Evolutionary conservation across 23 tunicate species (phyloP), one percentile per base, ranked within the genome.

Genomic region (Trididemnum nubilum): DNA sequence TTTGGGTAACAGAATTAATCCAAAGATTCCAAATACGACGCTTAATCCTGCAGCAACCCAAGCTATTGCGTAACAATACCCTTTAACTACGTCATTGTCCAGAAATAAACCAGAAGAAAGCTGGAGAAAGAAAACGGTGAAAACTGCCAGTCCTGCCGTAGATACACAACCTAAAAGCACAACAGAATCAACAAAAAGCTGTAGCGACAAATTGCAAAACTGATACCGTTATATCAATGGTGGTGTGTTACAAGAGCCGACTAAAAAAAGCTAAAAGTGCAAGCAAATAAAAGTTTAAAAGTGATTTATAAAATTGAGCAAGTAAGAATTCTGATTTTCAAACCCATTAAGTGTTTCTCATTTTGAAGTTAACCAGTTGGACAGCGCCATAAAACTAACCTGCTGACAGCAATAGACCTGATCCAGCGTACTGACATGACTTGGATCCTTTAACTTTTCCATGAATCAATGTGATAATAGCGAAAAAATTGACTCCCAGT

Each of bases 1-100:
- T n/a, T n/a, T n/a, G n/a, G n/a, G n/a, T n/a, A n/a, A n/a, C n/a
- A n/a, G n/a, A n/a, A n/a, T n/a, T n/a, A n/a, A n/a, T n/a, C n/a
- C n/a, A 44, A 44, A 7, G 54, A 9, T 7, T 7, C 54, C 54
- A 15, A 44, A 44, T 15, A 44, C 54, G 15, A 9, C 9, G 15
- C 29, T 12, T 15, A 61, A 12, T 61, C 67, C 67, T 22, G 67
- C 27, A 15, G 29, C 21, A 25, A 25, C 67, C 67, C 67, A 61
- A 5, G 25, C 26, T 61, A 61, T 61, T 15, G 67, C 67, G 67
- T 61, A 61, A 25, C 67, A 61, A 25, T 61, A 61, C 15, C 67
- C 29, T 12, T 61, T 61, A 4, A n/a, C n/a, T 4, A 25, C 67
- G 67, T 61, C 67, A 25, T 22, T 61, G 15, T 12, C 57, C 15